Conservation (phyloP, 2,888 invertebrate genomes). For the Rhabditophanes sp. region DNA sequence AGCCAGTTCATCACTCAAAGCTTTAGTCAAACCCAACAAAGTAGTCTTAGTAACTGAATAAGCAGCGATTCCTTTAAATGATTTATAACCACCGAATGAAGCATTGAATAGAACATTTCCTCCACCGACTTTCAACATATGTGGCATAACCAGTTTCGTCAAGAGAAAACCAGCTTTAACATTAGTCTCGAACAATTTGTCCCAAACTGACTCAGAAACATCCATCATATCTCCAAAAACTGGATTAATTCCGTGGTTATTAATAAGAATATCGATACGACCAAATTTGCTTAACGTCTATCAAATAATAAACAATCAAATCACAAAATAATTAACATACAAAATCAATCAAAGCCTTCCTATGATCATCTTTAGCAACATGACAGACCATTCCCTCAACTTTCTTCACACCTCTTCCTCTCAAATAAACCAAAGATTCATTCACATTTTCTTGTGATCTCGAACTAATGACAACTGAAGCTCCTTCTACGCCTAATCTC, state of each 20-base stretch:
- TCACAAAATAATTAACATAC: conserved; percentile 8
- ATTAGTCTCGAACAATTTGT: conserved; percentile 81
- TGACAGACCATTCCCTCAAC: conserved; percentile 72
- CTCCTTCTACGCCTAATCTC: conserved; percentile 71
- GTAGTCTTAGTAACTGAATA: conserved; percentile 87
- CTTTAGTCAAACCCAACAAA: conserved; percentile 36
- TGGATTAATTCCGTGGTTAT: conserved; percentile 85
- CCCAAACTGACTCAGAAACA: conserved; percentile 63
- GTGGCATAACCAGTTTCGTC: conserved; percentile 70
- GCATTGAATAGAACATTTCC: conserved; percentile 36
- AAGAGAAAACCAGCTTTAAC: conserved; percentile 73
- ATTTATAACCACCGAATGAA: conserved; percentile 29
- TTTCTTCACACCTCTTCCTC: conserved; percentile 54
- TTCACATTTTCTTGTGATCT: conserved; percentile 72
- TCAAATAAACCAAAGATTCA: conserved; percentile 58
- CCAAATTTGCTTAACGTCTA: conserved; percentile 25
- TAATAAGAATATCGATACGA: conserved; percentile 68
- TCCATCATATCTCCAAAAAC: conserved; percentile 63
- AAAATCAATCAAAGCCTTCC: conserved; percentile 55
- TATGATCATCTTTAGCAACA: conserved; percentile 57
- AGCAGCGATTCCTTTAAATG: conserved; percentile 55
- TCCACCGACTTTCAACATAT: conserved; percentile 56
- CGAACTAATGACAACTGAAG: conserved; percentile 75
- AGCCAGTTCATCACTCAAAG: conserved; percentile 60
- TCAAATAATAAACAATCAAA: conserved; percentile 3